Evolutionary conservation across 1,140 invertebrate species (phyloP).

Genomic region (Pentalonia nigronervosa): DNA sequence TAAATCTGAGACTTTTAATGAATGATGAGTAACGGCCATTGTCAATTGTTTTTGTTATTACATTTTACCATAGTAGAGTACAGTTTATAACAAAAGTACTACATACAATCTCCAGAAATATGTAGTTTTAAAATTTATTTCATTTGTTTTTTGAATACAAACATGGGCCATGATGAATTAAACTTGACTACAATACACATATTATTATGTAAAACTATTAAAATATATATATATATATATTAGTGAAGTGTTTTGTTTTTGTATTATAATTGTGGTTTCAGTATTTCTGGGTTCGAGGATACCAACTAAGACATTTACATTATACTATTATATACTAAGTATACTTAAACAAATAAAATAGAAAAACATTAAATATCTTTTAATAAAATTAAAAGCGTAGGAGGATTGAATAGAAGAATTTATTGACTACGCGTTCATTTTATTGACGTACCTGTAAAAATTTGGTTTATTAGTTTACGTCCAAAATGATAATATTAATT

Average conservation of each 20-base stretch:
- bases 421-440: not conserved
- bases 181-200: not conserved
- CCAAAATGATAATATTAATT: not conserved
- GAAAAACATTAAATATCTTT: not conserved
- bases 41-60: too few species aligned
- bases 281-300: not conserved
- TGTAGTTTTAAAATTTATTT: not conserved
- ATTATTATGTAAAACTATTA: not conserved
- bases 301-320: not conserved
- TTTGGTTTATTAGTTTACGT: not conserved
- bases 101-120: not conserved
- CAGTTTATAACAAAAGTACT: too few species aligned
- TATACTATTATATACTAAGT: not conserved
- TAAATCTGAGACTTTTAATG: too few species aligned
- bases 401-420: not conserved
- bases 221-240: not conserved
- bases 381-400: not conserved
- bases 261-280: not conserved
- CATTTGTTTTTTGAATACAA: not conserved
- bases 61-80: too few species aligned
- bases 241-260: not conserved
- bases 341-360: not conserved
- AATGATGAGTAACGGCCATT: too few species aligned
- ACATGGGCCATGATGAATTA: not conserved
- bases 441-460: not conserved